These are phyloP conservation scores for Pardosa pseudoannulata DNA, from an alignment of 2,888 invertebrate species.

Conservation along the genomic window DNA sequence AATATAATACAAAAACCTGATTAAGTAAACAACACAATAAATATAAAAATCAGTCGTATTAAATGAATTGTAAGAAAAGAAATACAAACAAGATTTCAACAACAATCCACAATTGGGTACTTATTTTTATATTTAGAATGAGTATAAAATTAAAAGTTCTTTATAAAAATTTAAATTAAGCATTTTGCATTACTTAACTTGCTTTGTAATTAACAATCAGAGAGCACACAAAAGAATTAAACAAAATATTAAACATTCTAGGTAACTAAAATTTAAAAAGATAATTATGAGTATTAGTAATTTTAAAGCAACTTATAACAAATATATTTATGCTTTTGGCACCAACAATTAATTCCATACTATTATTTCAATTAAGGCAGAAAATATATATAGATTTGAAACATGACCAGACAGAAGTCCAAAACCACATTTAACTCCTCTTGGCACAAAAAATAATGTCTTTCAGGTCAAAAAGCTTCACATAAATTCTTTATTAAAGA, in stretches of 20 bases:
- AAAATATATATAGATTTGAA: not conserved
- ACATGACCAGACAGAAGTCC: not conserved
- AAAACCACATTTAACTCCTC: not conserved
- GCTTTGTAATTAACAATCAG: not conserved
- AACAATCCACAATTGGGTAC: not conserved
- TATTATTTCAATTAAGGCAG: not conserved
- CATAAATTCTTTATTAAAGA: too few species aligned
- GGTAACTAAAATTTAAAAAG: too few species aligned
- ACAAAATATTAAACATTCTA: not conserved
- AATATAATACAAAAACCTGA: not conserved
- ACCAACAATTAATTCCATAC: conserved; percentile 5
- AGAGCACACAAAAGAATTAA: not conserved
- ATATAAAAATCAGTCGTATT: not conserved
- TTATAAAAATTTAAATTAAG: not conserved
- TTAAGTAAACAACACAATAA: not conserved
- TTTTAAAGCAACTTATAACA: not conserved
- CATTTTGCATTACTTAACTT: conserved; percentile 15
- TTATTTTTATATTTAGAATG: not conserved
- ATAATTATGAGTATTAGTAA: too few species aligned
- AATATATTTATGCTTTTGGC: not conserved
- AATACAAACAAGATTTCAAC: not conserved
- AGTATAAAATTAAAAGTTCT: not conserved
- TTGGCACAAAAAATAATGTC: not conserved
- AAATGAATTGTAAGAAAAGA: not conserved
- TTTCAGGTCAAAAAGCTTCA: not conserved